These are phyloP conservation scores for Pygoscelis adeliae DNA, from an alignment of 2,113 vertebrate genomes.

Conservation along the genomic window DNA sequence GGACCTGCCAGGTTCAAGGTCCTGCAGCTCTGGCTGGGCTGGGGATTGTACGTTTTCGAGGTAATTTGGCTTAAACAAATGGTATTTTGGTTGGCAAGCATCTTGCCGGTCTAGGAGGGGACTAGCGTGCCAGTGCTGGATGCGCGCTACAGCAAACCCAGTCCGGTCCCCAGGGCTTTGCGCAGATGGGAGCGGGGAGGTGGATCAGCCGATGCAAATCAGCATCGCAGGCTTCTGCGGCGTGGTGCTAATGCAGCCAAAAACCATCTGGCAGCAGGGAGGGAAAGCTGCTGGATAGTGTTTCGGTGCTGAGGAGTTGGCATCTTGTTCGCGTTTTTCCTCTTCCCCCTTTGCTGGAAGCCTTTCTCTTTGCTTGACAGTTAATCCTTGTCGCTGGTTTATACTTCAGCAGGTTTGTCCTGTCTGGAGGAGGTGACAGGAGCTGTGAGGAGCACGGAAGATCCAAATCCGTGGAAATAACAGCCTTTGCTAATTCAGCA, in stretches of 20 bases:
- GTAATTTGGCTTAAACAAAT: background rate
- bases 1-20: background rate
- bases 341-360: background rate
- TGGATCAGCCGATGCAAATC: background rate
- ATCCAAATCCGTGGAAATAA: background rate
- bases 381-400: background rate
- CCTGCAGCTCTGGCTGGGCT: background rate
- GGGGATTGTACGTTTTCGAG: background rate
- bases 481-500: background rate
- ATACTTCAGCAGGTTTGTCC: background rate
- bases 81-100: background rate
- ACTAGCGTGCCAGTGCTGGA: background rate
- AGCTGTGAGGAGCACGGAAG: background rate
- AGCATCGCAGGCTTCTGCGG: background rate
- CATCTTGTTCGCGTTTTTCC: background rate
- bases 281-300: background rate
- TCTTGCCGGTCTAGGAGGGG: background rate
- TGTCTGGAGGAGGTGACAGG: background rate
- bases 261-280: background rate
- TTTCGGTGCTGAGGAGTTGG: background rate
- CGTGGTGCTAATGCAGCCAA: background rate
- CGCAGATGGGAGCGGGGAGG: background rate
- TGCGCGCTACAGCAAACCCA: rapidly evolving
- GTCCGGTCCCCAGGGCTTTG: background rate
- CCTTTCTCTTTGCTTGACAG: background rate